A percentile compares a stretch with the other conserved stretches of the same genome.
These are phyloP conservation scores for Nemotelus pantherinus DNA, from an alignment of 2,888 invertebrate genomes.

Conservation along the genomic window DNA sequence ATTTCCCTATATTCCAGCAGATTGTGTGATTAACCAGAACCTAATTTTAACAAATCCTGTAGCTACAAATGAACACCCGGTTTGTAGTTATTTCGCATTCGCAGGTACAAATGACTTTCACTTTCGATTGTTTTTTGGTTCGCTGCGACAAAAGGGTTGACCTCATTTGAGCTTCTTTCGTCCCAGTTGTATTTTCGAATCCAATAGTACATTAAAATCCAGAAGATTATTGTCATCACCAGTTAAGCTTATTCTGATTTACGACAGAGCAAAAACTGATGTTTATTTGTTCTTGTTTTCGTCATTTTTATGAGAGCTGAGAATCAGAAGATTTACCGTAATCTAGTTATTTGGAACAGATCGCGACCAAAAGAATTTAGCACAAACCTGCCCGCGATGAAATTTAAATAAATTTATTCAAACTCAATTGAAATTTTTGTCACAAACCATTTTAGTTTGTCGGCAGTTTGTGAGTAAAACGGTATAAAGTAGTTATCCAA, in stretches of 20 bases:
- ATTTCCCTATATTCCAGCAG: background rate
- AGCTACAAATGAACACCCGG: background rate
- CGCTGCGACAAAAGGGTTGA: background rate
- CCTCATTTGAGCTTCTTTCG: background rate
- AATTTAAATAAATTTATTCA: too few species aligned
- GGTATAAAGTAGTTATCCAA: too few species aligned
- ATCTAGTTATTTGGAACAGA: too few species aligned
- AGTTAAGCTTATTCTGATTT: background rate
- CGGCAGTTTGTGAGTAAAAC: too few species aligned
- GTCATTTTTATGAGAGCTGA: conserved; percentile 2
- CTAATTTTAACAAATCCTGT: background rate
- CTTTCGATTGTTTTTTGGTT: background rate
- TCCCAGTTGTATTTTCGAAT: background rate
- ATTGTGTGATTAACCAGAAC: background rate
- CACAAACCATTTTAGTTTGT: too few species aligned
- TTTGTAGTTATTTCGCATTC: background rate
- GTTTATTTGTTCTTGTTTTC: background rate
- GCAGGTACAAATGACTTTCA: conserved; percentile 10
- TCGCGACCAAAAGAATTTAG: too few species aligned
- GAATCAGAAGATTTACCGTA: too few species aligned
- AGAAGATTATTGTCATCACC: conserved; percentile 1
- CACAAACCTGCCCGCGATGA: too few species aligned
- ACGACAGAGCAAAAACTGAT: background rate
- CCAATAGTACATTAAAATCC: background rate
- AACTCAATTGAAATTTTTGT: too few species aligned